Base-by-base conservation (phyloP, 2,797 vertebrate genomes). In the Galago senegalensis region DNA sequence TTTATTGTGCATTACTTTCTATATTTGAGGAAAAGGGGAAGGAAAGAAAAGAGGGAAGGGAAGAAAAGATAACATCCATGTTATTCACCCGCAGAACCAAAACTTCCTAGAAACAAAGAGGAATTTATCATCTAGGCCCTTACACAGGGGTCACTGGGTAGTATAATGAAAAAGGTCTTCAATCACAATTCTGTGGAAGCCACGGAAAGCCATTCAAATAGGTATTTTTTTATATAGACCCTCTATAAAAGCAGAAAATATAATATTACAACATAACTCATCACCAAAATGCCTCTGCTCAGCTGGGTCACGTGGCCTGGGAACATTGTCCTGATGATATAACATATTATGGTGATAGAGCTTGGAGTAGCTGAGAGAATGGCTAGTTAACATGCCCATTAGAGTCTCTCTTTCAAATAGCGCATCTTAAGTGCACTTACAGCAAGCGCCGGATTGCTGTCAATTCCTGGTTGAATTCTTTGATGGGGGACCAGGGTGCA, bases 381-480 rank as follows among this genome's bases (percentile, higher is more conserved):
- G 76, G 88, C 85, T 93, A 79, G 81, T 95, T 94, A 95, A 79
- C 83, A n/a, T 29, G 75, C 34, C 91, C 82, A 92, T 97, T 91
- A 82, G 60, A 85, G 69, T n/a, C 12, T 58, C 80, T 95, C 76
- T 91, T 93, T 92, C 91, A 90, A 94, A 75, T 40, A 84, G 73
- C 2, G 2, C 31, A 82, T 95, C 76, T 67, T 70, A 96, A 96
- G 80, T n/a, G 80, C 79, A 56, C 76, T 93, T 89, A 79, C 40
- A 92, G 87, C 86, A 96, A 65, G 70, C 69, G 77, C 61, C 14
- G 11, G 81, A 79, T 46, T 73, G 27, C 79, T 94, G 61, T 88
- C 86, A 84, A 58, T 94, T 95, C 88, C 94, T 91, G 31, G 61
- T 14, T 95, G 92, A 95, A 87, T 97, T 95, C 61, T 92, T 49